Evolutionary conservation across 2,888 invertebrate genomes (phyloP), one percentile per base, ranked within the genome.

Genomic region (Odontocerum albicorne): DNA sequence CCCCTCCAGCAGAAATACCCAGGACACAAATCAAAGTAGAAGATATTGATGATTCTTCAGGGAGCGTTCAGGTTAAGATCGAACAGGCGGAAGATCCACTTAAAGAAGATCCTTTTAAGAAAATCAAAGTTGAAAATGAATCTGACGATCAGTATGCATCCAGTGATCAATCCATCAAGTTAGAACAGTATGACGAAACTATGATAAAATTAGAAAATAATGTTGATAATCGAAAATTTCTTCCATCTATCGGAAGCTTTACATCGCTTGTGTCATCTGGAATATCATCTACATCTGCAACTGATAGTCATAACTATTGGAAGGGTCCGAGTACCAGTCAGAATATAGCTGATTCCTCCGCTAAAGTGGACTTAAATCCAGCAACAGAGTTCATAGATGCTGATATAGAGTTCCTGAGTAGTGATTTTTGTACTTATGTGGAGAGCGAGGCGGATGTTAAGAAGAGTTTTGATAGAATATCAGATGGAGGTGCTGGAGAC

Each of bases 371-470:
- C 45, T 33, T 60, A 35, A 58, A 49, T 42, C 27, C 52, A 31
- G 57, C 60, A 2, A 76, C 77, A 62, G 78, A 77, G 2, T 64
- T 78, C 39, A 63, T 77, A 20, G 78, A 78, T 57, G 72, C 77
- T 1, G 78, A 78, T 63, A 78, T 78, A 22, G 78, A 78, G 62
- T 78, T 78, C 68, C 65, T 78, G 59, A 78, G 77, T 58, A 67
- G 75, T 17, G 77, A 78, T 61, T 65, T 78, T 62, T 76, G 75
- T 1, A 74, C 57, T 17, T 60, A 77, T 62, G 77, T 77, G 54
- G 78, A 77, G 55, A 77, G 76, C 65, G 78, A 78, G 52, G 74
- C 77, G 1, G 78, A 78, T 59, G 77, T 77, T 1, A 72, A 78
- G 38, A 77, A 78, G 63, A 75, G 77, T n/a, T 77, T 78, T 53